Conservation (phyloP, 2,888 invertebrate species). For the Catotricha subobsoleta region DNA sequence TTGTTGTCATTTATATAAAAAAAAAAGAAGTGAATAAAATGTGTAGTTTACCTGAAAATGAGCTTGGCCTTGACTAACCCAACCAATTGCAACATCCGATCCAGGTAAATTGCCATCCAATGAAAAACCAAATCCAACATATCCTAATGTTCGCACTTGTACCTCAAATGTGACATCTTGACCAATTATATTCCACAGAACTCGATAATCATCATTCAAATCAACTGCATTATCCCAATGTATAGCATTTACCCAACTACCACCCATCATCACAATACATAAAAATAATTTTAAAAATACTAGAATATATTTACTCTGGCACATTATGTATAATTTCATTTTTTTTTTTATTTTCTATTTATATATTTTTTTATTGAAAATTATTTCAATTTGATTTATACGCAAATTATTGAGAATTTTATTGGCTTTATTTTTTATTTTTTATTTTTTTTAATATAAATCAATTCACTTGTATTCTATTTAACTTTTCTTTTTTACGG, state of each 20-base stretch:
- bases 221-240: constrained; percentile 36
- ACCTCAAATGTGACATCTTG: constrained; percentile 67
- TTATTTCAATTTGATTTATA: no score
- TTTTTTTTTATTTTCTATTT: not conserved
- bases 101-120: constrained; percentile 60
- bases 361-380: not conserved
- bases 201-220: constrained; percentile 37
- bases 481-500: no score
- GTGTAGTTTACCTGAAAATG: constrained; percentile 57
- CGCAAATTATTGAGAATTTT: no score
- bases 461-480: no score
- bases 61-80: constrained; percentile 68
- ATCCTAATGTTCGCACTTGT: constrained; percentile 67
- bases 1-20: no score
- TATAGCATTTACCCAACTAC: not conserved
- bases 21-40: no score
- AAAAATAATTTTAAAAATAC: constrained; percentile 5
- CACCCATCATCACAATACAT: no score
- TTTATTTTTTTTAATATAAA: no score
- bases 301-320: constrained; percentile 5
- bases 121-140: constrained; percentile 75
- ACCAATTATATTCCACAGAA: constrained; percentile 56
- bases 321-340: constrained; percentile 5
- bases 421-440: no score
- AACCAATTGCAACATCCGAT: constrained; percentile 74